Percentiles rank a stretch among this genome's conserved stretches.
phyloP scores from a whole-genome alignment of 2,888 invertebrate species.

The Tiphia femorata region DNA sequence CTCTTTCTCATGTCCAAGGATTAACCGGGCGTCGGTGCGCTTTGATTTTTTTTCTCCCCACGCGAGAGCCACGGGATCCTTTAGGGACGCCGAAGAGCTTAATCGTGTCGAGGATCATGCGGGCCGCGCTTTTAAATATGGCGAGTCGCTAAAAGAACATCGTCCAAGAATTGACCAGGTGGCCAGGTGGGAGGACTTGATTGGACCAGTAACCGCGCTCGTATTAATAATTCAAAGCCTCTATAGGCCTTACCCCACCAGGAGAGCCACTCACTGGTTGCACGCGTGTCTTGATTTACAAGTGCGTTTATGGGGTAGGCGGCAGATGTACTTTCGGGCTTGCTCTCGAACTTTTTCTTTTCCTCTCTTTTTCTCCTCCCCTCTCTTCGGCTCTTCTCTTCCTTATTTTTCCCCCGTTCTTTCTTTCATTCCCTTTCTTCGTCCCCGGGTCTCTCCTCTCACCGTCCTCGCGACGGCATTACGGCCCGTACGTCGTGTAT shows the following conservation, averaged over 20 bases:
- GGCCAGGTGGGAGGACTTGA: constrained; percentile 60
- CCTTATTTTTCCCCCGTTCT: neutral
- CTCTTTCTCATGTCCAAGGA: constrained; percentile 25
- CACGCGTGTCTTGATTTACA: constrained; percentile 61
- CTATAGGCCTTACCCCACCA: constrained; percentile 44
- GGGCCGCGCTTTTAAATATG: constrained; percentile 49
- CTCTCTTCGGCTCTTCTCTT: constrained; percentile 12
- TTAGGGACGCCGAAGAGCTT: constrained; percentile 45
- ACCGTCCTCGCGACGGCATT: constrained; percentile 23
- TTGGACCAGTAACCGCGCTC: constrained; percentile 57
- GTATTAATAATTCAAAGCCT: constrained; percentile 61
- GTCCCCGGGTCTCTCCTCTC: too few species aligned
- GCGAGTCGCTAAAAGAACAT: constrained; percentile 43
- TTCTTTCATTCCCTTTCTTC: neutral
- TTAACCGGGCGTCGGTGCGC: constrained; percentile 32
- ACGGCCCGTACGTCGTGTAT: constrained; percentile 39
- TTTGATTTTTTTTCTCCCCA: constrained; percentile 27
- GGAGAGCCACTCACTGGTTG: constrained; percentile 30
- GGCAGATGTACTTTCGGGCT: constrained; percentile 54
- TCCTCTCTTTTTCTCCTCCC: neutral
- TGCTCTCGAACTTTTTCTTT: constrained; percentile 22
- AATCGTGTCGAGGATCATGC: constrained; percentile 56
- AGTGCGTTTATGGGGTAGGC: constrained; percentile 59
- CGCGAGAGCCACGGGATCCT: constrained; percentile 1
- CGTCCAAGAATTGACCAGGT: constrained; percentile 48